phyloP scores from a whole-genome alignment of 2,113 vertebrate species.

The Pygoscelis antarcticus region DNA sequence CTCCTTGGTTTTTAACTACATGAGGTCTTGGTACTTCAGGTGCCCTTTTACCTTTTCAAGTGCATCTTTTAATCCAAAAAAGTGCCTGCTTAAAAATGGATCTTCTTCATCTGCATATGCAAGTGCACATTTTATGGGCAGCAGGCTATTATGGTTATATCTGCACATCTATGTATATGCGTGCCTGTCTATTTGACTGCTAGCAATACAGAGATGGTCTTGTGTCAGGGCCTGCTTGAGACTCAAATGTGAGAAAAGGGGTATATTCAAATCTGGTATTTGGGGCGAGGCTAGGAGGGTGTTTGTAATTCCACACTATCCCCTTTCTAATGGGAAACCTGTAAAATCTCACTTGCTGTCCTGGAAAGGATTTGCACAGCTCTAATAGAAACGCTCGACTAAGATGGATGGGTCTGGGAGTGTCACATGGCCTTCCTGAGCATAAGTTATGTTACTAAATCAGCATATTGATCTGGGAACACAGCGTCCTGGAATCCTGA shows the following conservation, averaged over 20 bases:
- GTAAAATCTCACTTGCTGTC: background rate
- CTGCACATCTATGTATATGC: background rate
- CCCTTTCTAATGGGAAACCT: background rate
- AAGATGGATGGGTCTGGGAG: conserved; percentile 56
- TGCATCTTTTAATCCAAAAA: background rate
- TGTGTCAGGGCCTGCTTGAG: background rate
- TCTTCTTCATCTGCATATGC: background rate
- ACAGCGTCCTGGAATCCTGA: conserved; percentile 60
- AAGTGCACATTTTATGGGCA: background rate
- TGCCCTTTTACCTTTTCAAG: background rate
- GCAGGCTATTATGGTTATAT: background rate
- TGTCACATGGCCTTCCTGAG: conserved; percentile 57
- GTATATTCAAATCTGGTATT: background rate
- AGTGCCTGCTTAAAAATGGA: background rate
- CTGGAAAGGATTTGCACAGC: conserved; percentile 25
- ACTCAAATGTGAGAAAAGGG: background rate
- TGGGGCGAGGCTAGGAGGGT: rapidly evolving
- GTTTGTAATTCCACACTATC: background rate
- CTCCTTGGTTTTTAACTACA: background rate
- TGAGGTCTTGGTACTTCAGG: background rate
- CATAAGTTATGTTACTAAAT: conserved; percentile 66
- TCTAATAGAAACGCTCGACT: conserved; percentile 28
- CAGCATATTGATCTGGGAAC: conserved; percentile 71
- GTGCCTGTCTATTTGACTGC: background rate
- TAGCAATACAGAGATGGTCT: background rate